phyloP scores from a whole-genome alignment of 2,113 vertebrate genomes.

The Myocastor coypus region DNA sequence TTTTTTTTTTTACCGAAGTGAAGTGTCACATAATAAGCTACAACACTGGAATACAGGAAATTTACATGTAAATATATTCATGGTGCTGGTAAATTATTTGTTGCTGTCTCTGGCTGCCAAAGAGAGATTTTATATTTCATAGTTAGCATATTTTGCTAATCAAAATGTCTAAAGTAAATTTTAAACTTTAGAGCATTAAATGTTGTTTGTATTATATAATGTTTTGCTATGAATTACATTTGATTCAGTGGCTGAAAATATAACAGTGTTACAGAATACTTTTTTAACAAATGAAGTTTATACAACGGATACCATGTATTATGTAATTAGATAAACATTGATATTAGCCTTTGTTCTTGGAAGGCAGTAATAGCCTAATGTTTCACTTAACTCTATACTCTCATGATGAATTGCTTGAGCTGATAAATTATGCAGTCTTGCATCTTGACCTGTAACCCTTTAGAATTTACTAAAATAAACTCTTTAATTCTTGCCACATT shows the following conservation, averaged over 20 bases:
- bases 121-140: constrained; percentile 53
- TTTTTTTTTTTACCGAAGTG: not conserved
- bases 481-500: constrained; percentile 79
- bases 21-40: not conserved
- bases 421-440: constrained; percentile 88
- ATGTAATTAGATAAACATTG: constrained; percentile 82
- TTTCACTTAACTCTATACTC: constrained; percentile 82
- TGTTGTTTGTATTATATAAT: constrained; percentile 63
- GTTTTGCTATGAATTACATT: constrained; percentile 64
- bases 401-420: constrained; percentile 83
- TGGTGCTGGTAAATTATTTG: constrained; percentile 41
- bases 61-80: constrained; percentile 33
- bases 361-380: constrained; percentile 81
- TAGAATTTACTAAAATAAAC: constrained; percentile 83
- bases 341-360: constrained; percentile 84
- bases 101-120: constrained; percentile 38
- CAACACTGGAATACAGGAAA: not conserved
- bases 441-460: constrained; percentile 84
- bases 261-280: constrained; percentile 73
- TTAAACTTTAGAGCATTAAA: constrained; percentile 10
- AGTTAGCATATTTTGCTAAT: constrained; percentile 39
- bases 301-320: constrained; percentile 82
- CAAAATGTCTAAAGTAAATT: constrained; percentile 49
- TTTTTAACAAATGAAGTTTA: constrained; percentile 83
- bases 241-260: constrained; percentile 77